phyloP scores from a whole-genome alignment of 2,888 invertebrate species.

The Dicyrtoma fusca region DNA sequence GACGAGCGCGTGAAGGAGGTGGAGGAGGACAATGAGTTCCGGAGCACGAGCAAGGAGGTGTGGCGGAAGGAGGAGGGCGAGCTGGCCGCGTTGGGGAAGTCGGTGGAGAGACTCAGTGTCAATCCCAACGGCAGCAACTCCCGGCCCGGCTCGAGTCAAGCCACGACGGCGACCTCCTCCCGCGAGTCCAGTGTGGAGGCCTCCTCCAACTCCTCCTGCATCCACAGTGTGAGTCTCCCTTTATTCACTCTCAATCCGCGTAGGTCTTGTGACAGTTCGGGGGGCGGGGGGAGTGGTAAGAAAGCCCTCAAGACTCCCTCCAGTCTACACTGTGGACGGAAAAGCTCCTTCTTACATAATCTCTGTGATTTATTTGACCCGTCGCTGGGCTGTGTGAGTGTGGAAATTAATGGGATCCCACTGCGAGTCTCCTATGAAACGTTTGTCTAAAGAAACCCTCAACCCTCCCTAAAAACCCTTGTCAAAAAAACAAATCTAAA shows the following conservation, averaged over 20 bases:
- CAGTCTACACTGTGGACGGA: neutral
- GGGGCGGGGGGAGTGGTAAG: too few relatives aligned
- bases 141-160: neutral
- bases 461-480: too few relatives aligned
- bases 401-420: constrained; percentile 30
- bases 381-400: constrained; percentile 16
- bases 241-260: neutral
- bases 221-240: constrained; percentile 33
- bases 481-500: too few relatives aligned
- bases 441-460: constrained; percentile 37
- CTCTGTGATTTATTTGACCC: constrained; percentile 32
- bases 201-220: constrained; percentile 16
- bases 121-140: neutral
- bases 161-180: neutral
- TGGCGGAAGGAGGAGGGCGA: constrained; percentile 50
- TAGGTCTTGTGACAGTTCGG: too few relatives aligned
- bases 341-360: neutral
- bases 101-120: constrained; percentile 21
- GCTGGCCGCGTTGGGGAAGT: constrained; percentile 3
- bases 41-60: constrained; percentile 60
- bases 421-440: constrained; percentile 37
- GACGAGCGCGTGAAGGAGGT: constrained; percentile 72
- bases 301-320: too few relatives aligned
- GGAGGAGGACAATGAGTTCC: constrained; percentile 72
- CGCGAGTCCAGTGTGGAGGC: neutral